These are phyloP conservation scores for Tiliqua scincoides DNA, from an alignment of 2,113 vertebrate species.

Conservation along the genomic window DNA sequence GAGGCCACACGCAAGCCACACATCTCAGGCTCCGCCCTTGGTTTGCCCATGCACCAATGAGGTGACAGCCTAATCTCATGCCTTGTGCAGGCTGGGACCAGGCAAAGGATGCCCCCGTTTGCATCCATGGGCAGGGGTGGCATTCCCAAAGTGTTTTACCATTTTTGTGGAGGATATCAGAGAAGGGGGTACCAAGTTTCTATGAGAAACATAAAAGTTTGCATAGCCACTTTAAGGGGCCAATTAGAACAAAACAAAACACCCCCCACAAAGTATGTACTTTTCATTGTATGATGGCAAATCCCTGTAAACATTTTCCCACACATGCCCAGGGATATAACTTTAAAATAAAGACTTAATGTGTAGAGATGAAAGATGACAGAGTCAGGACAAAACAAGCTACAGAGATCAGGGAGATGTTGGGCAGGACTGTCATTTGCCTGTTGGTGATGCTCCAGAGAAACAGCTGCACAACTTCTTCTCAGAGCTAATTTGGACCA, in stretches of 20 bases:
- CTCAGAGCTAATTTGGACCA: slow-evolving; percentile 70
- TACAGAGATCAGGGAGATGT: slow-evolving; percentile 61
- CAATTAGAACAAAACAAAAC: slow-evolving; percentile 18
- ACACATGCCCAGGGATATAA: slow-evolving; percentile 56
- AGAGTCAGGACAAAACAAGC: slow-evolving; percentile 65
- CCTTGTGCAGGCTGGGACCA: too few relatives aligned
- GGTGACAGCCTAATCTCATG: too few relatives aligned
- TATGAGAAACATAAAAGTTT: slow-evolving; percentile 56
- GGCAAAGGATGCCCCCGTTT: too few relatives aligned
- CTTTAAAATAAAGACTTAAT: slow-evolving; percentile 60
- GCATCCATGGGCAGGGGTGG: too few relatives aligned
- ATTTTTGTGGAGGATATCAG: slow-evolving; percentile 28
- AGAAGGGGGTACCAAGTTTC: not conserved
- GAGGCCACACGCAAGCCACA: too few relatives aligned
- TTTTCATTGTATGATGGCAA: slow-evolving; percentile 52
- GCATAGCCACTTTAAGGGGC: slow-evolving; percentile 63
- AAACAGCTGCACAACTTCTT: slow-evolving; percentile 76
- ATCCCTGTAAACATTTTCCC: slow-evolving; percentile 62
- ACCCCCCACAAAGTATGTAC: slow-evolving; percentile 7
- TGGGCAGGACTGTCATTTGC: slow-evolving; percentile 62
- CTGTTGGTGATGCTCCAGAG: slow-evolving; percentile 70
- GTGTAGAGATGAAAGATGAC: slow-evolving; percentile 71
- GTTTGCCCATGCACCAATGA: too few relatives aligned
- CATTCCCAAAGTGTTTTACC: slow-evolving; percentile 23
- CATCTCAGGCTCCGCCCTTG: too few relatives aligned